Evolutionary conservation across 2,113 vertebrate species (phyloP).

Genomic region (Gulo gulo): DNA sequence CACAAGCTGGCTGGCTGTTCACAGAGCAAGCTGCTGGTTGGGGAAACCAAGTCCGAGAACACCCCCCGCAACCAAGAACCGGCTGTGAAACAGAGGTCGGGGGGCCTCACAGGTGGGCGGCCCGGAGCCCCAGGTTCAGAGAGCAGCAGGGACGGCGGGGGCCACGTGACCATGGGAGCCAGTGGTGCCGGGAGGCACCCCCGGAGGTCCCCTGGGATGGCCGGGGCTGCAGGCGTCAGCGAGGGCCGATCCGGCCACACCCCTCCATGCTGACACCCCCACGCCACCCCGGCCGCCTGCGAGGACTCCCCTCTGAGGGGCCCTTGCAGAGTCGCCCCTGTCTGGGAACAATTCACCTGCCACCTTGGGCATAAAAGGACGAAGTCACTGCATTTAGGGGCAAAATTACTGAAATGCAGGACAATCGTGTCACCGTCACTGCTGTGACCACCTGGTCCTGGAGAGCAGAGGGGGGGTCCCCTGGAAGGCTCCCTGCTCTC

Average conservation of each 20-base stretch:
- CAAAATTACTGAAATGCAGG: neutral
- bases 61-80: no score
- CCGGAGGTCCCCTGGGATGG: rapidly evolving
- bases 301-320: neutral
- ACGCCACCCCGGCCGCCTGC: no score
- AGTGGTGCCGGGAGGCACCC: rapidly evolving
- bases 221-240: neutral
- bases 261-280: neutral
- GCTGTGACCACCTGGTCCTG: no score
- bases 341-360: neutral
- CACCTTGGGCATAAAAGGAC: neutral
- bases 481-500: neutral
- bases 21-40: rapidly evolving
- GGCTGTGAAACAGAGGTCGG: neutral
- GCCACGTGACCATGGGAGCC: no score
- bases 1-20: neutral
- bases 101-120: no score
- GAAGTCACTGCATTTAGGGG: rapidly evolving
- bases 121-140: neutral
- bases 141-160: rapidly evolving
- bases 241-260: neutral
- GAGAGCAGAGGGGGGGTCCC: rapidly evolving
- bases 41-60: neutral
- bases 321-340: neutral
- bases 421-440: neutral